Base-by-base conservation (phyloP, 2,113 vertebrate genomes). In the Hipposideros armiger region DNA sequence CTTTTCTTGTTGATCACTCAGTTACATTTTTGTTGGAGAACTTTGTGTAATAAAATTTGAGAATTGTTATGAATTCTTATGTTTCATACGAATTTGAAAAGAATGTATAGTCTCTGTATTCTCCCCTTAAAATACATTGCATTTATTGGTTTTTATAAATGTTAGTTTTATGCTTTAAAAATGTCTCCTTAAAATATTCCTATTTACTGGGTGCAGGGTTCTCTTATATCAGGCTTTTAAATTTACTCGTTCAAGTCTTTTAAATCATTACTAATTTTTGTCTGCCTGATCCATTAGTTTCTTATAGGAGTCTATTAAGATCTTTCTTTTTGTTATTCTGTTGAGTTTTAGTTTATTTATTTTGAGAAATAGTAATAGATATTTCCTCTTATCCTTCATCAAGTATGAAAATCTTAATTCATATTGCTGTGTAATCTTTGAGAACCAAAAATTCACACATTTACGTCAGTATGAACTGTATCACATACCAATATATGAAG, bases 91-190 rank as follows among this genome's bases (percentile, higher is more conserved):
- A 56, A 50, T 94, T 90, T 83, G 24, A 60, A n/a, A 96, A 89
- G 64, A 54, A 84, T 72, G 4, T 45, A 32, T 54, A 60, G 26
- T 40, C 32, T 73, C 50, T 78, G 24, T 47, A 58, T 3, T 11
- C 13, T 84, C 32, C 16, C 20, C 93, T 90, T 69, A 52, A 85
- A 90, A 72, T 64, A 19, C 50, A 11, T 32, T 66, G 6, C 14
- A 7, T 78, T 89, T 4, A 47, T 92, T 95, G 85, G 15, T 83
- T 89, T 64, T 77, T 84, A 77, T 20, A 56, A 66, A 78, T 60
- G 4, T 69, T 92, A 47, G 20, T 64, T 96, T 93, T 92, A 13
- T 87, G 40, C 15, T 60, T 91, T 97, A 32, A 77, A 93, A 94
- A 62, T 60, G 1, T 45, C 16, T 91, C 78, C 76, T 87, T 47